Percentiles rank a stretch among this genome's conserved stretches.
Evolutionary conservation across 2,113 vertebrate species (phyloP).

Genomic region (Pelobates fuscus): DNA sequence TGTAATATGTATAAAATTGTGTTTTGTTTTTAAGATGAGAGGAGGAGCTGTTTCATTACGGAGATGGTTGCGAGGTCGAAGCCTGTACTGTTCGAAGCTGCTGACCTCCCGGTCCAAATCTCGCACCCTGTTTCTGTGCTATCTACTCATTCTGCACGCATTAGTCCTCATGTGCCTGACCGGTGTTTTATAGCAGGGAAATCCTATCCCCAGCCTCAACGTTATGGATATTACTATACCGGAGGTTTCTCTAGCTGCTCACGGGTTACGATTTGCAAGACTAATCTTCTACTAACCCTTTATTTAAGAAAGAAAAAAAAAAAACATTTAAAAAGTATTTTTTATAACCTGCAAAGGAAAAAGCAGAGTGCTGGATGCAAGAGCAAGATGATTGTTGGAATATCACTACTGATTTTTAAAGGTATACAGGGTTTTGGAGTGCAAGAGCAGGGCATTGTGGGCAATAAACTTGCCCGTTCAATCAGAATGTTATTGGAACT

Average conservation of each 20-base stretch:
- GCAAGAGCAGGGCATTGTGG: slow-evolving; percentile 15
- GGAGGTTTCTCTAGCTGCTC: not conserved
- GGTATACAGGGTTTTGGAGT: slow-evolving; percentile 8
- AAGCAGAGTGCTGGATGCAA: too few species aligned
- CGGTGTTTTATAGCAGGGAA: slow-evolving; percentile 70
- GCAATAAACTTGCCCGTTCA: too few species aligned
- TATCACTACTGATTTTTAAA: slow-evolving; percentile 7
- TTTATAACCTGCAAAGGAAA: not conserved
- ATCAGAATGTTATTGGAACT: too few species aligned
- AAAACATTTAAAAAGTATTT: not conserved
- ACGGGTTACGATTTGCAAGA: not conserved
- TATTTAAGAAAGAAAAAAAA: too few species aligned
- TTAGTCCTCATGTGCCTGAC: slow-evolving; percentile 79
- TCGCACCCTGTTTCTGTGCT: slow-evolving; percentile 80
- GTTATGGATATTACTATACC: not conserved
- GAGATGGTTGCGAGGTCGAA: slow-evolving; percentile 81
- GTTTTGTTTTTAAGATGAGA: slow-evolving; percentile 80
- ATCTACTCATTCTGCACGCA: slow-evolving; percentile 77
- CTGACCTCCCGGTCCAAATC: slow-evolving; percentile 78
- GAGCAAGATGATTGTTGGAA: not conserved
- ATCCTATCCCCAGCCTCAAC: too few species aligned
- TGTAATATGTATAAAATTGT: too few species aligned
- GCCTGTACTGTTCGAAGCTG: slow-evolving; percentile 83
- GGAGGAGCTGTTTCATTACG: slow-evolving; percentile 72
- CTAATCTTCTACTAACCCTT: not conserved